These are phyloP conservation scores for Crypturellus undulatus DNA, from an alignment of 2,113 vertebrate genomes.

Conservation along the genomic window DNA sequence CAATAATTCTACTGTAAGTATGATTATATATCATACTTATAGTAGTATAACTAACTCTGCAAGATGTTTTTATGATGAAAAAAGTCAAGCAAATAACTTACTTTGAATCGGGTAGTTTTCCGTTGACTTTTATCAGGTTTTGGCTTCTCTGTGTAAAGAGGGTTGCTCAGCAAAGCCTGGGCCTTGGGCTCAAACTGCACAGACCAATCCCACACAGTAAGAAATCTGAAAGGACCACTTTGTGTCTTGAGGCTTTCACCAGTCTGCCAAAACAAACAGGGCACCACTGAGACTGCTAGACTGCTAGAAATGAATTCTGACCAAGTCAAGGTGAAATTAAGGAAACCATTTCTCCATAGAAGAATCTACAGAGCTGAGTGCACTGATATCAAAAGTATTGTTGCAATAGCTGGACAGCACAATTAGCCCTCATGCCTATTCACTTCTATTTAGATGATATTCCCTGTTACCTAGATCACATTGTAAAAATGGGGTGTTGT, in stretches of 20 bases:
- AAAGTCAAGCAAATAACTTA: constrained; percentile 52
- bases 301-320: neutral
- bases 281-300: constrained; percentile 10
- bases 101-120: constrained; percentile 82
- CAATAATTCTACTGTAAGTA: neutral
- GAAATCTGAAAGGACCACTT: constrained; percentile 82
- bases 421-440: neutral
- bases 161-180: constrained; percentile 87
- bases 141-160: constrained; percentile 85
- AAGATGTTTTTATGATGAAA: neutral
- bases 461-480: neutral
- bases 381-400: no score
- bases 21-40: no score
- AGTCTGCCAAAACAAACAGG: constrained; percentile 83
- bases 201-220: constrained; percentile 90
- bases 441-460: neutral
- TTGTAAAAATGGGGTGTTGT: no score
- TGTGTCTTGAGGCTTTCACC: constrained; percentile 77
- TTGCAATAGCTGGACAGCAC: neutral
- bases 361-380: neutral
- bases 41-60: neutral
- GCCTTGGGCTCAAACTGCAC: constrained; percentile 88
- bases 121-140: constrained; percentile 79
- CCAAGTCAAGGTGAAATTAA: constrained; percentile 15
- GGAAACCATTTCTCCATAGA: neutral